Conservation (phyloP, 2,797 vertebrate genomes). For the Cossypha caffra region DNA sequence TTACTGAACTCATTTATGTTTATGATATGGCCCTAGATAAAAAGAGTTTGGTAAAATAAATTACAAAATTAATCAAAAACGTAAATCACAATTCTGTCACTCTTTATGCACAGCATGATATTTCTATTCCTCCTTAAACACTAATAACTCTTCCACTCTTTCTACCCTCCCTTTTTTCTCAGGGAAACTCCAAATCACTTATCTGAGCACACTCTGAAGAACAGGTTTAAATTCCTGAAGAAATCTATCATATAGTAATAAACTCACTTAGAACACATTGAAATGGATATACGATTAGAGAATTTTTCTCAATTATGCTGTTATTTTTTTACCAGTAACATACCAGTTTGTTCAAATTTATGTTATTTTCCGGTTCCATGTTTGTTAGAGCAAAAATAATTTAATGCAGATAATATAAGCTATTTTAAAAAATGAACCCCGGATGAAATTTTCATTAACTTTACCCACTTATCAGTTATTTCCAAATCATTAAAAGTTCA, state of each 20-base stretch:
- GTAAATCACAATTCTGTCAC: background rate
- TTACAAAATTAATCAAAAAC: background rate
- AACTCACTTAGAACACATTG: background rate
- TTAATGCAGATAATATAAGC: background rate
- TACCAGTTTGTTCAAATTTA: background rate
- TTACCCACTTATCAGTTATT: background rate
- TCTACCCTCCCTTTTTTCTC: rapidly evolving
- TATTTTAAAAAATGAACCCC: background rate
- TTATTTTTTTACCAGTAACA: background rate
- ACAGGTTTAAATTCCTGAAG: background rate
- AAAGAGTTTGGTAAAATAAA: background rate
- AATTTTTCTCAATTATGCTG: background rate
- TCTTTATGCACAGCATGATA: background rate
- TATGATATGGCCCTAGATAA: background rate
- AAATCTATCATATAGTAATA: background rate
- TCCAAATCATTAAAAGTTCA: background rate
- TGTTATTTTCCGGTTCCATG: background rate
- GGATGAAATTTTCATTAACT: background rate
- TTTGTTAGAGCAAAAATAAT: background rate
- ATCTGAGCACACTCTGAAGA: background rate
- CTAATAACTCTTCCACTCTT: background rate
- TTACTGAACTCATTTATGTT: background rate
- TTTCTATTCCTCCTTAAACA: background rate
- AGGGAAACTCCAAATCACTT: background rate
- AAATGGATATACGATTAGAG: background rate